Evolutionary conservation across 2,888 invertebrate genomes (phyloP).

Genomic region (Ectobius pallidus): DNA sequence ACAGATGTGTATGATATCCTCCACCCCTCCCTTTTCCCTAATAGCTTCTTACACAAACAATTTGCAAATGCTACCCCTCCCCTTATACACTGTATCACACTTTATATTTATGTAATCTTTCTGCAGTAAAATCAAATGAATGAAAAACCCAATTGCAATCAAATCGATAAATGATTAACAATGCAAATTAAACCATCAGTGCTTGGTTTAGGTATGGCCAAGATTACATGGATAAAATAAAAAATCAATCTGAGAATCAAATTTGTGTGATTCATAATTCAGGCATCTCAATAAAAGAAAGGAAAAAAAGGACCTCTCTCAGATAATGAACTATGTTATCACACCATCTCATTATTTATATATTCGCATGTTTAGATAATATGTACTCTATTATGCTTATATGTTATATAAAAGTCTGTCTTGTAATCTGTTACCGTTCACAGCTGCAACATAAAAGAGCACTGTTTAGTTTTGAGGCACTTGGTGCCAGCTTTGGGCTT

Average conservation of each 20-base stretch:
- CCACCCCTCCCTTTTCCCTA: constrained; percentile 24
- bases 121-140: constrained; percentile 29
- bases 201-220: constrained; percentile 13
- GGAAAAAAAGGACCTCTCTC: no score
- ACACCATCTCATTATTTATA: constrained; percentile 31
- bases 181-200: constrained; percentile 25
- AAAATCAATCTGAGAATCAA: constrained; percentile 11
- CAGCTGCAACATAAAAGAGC: constrained; percentile 41
- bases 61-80: constrained; percentile 19
- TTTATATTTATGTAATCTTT: constrained; percentile 31
- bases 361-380: constrained; percentile 33
- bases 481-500: constrained; percentile 43
- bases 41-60: no score
- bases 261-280: constrained; percentile 19
- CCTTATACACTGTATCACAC: constrained; percentile 32
- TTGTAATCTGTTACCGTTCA: constrained; percentile 34
- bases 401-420: constrained; percentile 40
- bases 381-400: constrained; percentile 35
- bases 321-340: constrained; percentile 20
- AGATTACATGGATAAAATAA: constrained; percentile 32
- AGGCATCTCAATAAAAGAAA: constrained; percentile 24
- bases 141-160: constrained; percentile 15
- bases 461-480: constrained; percentile 43
- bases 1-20: constrained; percentile 29
- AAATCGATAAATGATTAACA: constrained; percentile 24